Evolutionary conservation across 1,140 invertebrate genomes (phyloP).

Genomic region (Drosophila parvula): DNA sequence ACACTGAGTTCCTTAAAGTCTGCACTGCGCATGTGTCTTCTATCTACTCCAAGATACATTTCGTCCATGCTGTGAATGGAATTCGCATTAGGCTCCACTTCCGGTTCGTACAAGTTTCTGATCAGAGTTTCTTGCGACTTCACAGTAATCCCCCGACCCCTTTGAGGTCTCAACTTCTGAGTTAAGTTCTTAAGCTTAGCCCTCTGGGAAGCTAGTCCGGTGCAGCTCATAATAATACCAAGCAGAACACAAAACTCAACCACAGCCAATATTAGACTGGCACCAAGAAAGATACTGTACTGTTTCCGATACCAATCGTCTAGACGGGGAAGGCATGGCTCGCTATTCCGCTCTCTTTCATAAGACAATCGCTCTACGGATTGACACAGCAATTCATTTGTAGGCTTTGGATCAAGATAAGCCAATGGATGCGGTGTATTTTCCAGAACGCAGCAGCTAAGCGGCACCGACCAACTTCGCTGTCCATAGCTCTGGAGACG

Average conservation of each 20-base stretch:
- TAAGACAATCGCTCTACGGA: constrained; percentile 86
- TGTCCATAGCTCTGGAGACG: constrained; percentile 89
- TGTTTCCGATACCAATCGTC: constrained; percentile 92
- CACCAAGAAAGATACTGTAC: constrained; percentile 88
- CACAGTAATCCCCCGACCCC: constrained; percentile 4
- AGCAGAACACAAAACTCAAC: constrained; percentile 89
- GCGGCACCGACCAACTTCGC: constrained; percentile 89
- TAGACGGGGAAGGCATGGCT: constrained; percentile 89
- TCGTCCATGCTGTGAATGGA: constrained; percentile 14
- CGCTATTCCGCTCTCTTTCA: constrained; percentile 87
- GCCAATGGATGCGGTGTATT: constrained; percentile 86
- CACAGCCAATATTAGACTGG: constrained; percentile 87
- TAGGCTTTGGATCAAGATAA: constrained; percentile 91
- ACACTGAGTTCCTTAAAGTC: constrained; percentile 77
- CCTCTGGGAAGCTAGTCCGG: constrained; percentile 84
- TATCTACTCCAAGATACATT: constrained; percentile 35
- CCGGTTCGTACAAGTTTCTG: constrained; percentile 77
- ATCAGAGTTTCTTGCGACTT: constrained; percentile 63
- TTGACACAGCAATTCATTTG: constrained; percentile 90
- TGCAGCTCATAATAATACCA: constrained; percentile 89
- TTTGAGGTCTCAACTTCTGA: background rate
- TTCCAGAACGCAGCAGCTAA: constrained; percentile 90
- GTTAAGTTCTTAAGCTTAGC: constrained; percentile 31
- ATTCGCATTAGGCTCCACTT: constrained; percentile 55
- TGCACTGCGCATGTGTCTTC: constrained; percentile 53